Base-by-base conservation (phyloP, 2,888 invertebrate species). In the Agrochola circellaris region DNA sequence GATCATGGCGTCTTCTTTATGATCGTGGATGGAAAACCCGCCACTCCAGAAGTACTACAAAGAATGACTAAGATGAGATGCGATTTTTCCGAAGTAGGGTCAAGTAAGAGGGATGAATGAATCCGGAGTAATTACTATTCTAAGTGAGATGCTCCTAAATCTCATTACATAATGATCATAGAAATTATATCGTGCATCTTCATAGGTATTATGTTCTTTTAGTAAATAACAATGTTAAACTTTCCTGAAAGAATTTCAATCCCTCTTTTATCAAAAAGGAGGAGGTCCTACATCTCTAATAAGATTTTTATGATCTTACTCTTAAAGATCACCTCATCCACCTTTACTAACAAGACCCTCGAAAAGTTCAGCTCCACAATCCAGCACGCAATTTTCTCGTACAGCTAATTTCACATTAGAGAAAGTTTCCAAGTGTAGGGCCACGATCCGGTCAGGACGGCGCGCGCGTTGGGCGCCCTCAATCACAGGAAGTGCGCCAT, bases 401-500 rank as follows among this genome's bases (percentile, higher is more conserved):
- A 84, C 80, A 82, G 87, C 89, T 89, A 89, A 89, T 89, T 89
- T 88, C 72, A 85, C 86, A 89, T 89, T 84, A 87, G 87, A 85
- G 82, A 84, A 89, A 88, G 85, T 89, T 88, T 81, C 78, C 79
- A 82, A 82, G 84, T 82, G 76, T 86, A 79, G 85, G 85, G 81
- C 85, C 79, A 77, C 87, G 85, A 83, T 84, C 79, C 85, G 90
- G 89, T 83, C 89, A 87, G 82, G 81, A 74, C 82, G 87, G 81
- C 85, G 77, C 88, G 61, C 64, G 77, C 91, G 87, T 92, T 90
- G 88, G 90, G 87, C 90, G 91, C 91, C 93, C 95, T 96, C 97
- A 97, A 97, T 97, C 96, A 97, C 96, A 96, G 97, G 96, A 96
- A 97, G 97, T 97, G 97, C 96, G 95, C 95, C 96, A 95, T 96